A percentile compares a stretch with the other conserved stretches of the same genome.
Evolutionary conservation across 2,113 vertebrate genomes (phyloP).

Genomic region (Macaca nemestrina): DNA sequence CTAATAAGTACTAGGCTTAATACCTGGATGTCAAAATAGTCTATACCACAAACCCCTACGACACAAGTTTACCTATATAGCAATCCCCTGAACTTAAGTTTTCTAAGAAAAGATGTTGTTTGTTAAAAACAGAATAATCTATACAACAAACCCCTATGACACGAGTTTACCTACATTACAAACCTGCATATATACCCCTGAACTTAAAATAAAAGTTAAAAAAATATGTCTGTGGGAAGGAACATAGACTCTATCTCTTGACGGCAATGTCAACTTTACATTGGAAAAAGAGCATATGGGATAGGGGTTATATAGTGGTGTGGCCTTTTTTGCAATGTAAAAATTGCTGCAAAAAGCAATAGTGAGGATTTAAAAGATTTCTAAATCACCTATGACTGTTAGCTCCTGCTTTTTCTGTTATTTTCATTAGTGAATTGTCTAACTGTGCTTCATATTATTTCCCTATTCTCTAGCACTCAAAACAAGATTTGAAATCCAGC

Average conservation of each 20-base stretch:
- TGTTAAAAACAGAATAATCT: no score
- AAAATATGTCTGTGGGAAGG: background rate
- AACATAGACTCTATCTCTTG: background rate
- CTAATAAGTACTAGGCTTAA: no score
- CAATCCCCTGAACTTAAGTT: no score
- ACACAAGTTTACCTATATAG: no score
- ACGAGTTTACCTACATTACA: no score
- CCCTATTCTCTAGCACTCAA: background rate
- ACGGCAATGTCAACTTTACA: background rate
- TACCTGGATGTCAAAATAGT: no score
- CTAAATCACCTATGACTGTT: background rate
- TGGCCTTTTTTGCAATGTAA: background rate
- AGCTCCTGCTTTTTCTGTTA: background rate
- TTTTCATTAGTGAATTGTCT: background rate
- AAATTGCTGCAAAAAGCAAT: background rate
- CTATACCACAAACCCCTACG: no score
- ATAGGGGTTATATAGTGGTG: no score
- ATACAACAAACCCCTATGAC: no score
- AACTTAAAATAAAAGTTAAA: no score
- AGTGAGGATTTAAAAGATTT: background rate
- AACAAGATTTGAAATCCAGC: background rate
- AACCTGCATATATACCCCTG: no score
- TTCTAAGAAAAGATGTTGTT: no score
- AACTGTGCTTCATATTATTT: background rate
- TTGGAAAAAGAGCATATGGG: background rate